Percentiles rank a stretch among this genome's conserved stretches.
These are phyloP conservation scores for Apus apus DNA, from an alignment of 2,113 vertebrate species.

Conservation along the genomic window DNA sequence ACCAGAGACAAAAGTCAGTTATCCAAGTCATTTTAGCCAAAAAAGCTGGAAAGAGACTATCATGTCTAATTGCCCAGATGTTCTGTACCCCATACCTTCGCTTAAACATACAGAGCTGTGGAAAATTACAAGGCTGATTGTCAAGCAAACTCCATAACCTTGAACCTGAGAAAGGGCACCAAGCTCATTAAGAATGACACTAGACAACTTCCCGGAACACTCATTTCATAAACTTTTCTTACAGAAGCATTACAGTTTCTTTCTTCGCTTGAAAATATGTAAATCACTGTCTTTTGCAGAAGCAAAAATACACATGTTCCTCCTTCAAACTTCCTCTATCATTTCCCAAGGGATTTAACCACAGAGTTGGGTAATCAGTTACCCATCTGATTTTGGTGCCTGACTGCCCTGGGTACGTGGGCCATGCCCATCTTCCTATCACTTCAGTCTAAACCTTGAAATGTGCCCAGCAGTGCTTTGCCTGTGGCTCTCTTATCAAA, in stretches of 20 bases:
- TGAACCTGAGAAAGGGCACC: neutral
- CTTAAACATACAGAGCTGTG: neutral
- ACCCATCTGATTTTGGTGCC: neutral
- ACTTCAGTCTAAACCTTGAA: neutral
- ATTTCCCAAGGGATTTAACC: neutral
- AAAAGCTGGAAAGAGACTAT: neutral
- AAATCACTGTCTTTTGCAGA: neutral
- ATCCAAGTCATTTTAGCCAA: neutral
- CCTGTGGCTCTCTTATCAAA: neutral
- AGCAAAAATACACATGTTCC: neutral
- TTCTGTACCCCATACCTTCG: neutral
- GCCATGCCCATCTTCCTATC: neutral
- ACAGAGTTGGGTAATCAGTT: neutral
- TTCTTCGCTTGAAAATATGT: neutral
- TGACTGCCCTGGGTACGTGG: neutral
- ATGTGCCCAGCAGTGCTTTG: neutral
- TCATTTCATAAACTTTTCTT: neutral
- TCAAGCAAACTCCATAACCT: neutral
- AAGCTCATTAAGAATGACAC: neutral
- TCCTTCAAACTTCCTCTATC: neutral
- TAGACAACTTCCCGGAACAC: neutral
- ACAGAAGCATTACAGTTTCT: neutral
- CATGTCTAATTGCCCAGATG: neutral
- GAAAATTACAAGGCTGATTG: neutral
- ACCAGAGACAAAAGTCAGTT: neutral